Percentiles rank a stretch among this genome's conserved stretches.
Conservation (phyloP, 2,113 vertebrate genomes). For the Geococcyx californianus region DNA sequence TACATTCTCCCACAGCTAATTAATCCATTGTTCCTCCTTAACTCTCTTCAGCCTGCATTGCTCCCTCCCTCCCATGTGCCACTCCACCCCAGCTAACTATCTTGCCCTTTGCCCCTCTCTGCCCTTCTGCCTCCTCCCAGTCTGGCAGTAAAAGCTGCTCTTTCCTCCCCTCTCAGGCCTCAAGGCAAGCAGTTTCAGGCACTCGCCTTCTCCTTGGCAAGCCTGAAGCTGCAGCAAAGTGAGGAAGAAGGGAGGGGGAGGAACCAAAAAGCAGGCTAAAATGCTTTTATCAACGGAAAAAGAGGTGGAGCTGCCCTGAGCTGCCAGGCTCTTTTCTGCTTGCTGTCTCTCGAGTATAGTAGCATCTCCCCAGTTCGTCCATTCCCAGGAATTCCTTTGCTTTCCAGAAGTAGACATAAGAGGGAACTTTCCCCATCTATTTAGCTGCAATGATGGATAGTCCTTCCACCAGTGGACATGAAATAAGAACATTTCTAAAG, state of each 20-base stretch:
- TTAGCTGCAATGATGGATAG: not conserved
- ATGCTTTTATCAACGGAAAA: not conserved
- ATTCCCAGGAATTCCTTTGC: not conserved
- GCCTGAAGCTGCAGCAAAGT: not conserved
- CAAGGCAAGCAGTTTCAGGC: not conserved
- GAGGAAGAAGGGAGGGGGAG: not conserved
- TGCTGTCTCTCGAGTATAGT: not conserved
- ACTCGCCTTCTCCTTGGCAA: not conserved
- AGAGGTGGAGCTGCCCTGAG: not conserved
- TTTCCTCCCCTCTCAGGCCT: constrained; percentile 15
- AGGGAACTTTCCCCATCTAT: not conserved
- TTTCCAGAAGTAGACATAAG: not conserved
- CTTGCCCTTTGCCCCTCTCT: constrained; percentile 4
- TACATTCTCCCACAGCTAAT: not conserved
- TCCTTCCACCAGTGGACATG: not conserved
- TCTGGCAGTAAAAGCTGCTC: not conserved
- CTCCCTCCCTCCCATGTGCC: not conserved
- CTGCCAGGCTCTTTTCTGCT: not conserved
- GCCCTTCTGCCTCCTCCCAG: not conserved
- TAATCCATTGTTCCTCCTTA: not conserved
- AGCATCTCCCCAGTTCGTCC: not conserved
- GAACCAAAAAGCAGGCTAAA: not conserved
- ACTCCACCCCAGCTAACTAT: no score
- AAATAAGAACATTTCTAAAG: not conserved
- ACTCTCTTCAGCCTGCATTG: not conserved